Evolutionary conservation across 53 echinoderm and acorn worm genomes (phyloP).

Genomic region (Hippasteria phrygiana): DNA sequence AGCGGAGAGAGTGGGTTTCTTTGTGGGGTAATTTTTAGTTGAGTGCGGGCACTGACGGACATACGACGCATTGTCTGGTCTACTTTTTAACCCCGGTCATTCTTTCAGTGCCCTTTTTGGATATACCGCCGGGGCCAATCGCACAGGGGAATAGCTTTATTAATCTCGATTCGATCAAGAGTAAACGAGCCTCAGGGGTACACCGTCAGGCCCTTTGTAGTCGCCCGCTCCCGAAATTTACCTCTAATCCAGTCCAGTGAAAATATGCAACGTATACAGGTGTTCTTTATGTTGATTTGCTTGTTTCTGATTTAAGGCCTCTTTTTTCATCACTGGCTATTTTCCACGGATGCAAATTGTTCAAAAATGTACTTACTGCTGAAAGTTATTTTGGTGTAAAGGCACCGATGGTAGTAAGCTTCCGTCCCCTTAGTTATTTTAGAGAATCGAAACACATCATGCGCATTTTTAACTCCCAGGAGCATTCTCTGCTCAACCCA

Average conservation of each 20-base stretch:
- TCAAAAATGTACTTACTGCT: too few relatives aligned
- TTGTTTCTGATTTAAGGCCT: neutral
- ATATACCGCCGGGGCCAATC: neutral
- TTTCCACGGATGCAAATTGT: neutral
- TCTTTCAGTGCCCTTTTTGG: neutral
- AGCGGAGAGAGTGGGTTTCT: conserved; percentile 5
- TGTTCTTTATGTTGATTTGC: neutral
- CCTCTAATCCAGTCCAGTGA: neutral
- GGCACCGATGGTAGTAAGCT: too few relatives aligned
- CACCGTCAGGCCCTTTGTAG: conserved; percentile 6
- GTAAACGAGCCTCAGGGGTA: conserved; percentile 46
- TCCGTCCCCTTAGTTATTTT: too few relatives aligned
- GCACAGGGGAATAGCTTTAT: neutral
- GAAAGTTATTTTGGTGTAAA: too few relatives aligned
- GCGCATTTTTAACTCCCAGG: too few relatives aligned
- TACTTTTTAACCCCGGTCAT: neutral
- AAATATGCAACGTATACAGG: neutral
- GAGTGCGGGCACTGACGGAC: conserved; percentile 52
- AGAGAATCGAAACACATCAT: too few relatives aligned
- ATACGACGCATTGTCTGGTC: conserved; percentile 5
- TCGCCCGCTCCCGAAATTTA: conserved; percentile 16
- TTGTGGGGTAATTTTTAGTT: conserved; percentile 28
- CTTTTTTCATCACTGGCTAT: neutral
- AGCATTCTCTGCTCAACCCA: too few relatives aligned
- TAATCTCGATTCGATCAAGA: conserved; percentile 31